Evolutionary conservation across 2,888 invertebrate species (phyloP), one percentile per base, ranked within the genome.

Genomic region (Orchesellides sinensis): DNA sequence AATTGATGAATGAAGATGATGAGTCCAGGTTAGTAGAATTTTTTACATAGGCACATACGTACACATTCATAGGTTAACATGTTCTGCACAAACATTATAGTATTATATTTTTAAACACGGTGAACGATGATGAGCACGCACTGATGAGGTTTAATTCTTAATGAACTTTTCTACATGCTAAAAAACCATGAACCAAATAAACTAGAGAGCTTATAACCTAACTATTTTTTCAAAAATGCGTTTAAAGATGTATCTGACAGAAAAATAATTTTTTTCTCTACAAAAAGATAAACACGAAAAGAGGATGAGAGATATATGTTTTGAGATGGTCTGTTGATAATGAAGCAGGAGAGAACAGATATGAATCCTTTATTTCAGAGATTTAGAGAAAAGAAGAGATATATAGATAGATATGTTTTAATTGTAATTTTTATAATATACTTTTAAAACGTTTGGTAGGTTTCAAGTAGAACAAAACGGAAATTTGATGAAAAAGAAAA

Each of bases 11-110:
- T 61, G 49, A 59, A 32, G 63, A 49, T 25, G 54, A 63, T 59
- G 81, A 81, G 81, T 74, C 81, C 81, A 74, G 74, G 74, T 81
- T 69, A 81, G 81, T 81, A 61, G 73, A 72, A 45, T 80, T 73
- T 52, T 49, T 29, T 32, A 74, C 70, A 52, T 29, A 8, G 19
- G 19, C 21, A 78, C 32, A 66, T 61, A 73, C 66, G 56, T 27
- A 19, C 32, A 32, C 63, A 25, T 54, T 23, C 29, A 45, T 45
- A 5, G 27, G n/a, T n/a, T n/a, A n/a, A n/a, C n/a, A n/a, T n/a
- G 21, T 35, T 56, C 25, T 49, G 14, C 10, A 40, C 32, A 32
- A n/a, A n/a, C n/a, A 10, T 32, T 6, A 6, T 32, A 10, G 32
- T 10, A 32, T 6, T 8, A 40, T 40, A 8, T 40, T 40, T 40